Evolutionary conservation across 2,888 invertebrate species (phyloP).

Genomic region (Athalia rosae): DNA sequence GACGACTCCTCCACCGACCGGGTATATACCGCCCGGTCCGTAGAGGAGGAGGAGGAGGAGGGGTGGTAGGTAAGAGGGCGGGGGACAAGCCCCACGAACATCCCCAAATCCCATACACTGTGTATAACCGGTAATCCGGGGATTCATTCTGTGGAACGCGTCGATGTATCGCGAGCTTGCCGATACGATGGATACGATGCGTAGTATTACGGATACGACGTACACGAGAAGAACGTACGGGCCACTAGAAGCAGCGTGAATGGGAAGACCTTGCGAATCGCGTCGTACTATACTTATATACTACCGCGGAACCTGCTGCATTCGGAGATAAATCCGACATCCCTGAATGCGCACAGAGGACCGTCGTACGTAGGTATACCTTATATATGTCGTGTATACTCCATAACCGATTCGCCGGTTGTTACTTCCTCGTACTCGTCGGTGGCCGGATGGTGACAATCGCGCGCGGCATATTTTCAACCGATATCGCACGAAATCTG

Average conservation of each 20-base stretch:
- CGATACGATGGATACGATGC: slow-evolving; percentile 31
- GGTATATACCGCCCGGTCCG: too few species aligned
- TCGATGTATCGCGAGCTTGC: slow-evolving; percentile 32
- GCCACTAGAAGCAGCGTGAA: slow-evolving; percentile 56
- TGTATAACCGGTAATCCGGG: slow-evolving; percentile 63
- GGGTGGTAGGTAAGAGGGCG: slow-evolving; percentile 3
- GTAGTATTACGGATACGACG: slow-evolving; percentile 28
- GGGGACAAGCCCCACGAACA: slow-evolving; percentile 40
- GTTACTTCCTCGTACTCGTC: too few species aligned
- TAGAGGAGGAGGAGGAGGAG: neutral
- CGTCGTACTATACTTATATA: too few species aligned
- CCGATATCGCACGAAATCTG: too few species aligned
- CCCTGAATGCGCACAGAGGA: neutral
- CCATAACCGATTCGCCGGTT: too few species aligned
- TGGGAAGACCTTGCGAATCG: slow-evolving; percentile 63
- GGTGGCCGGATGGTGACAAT: too few species aligned
- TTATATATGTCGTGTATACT: too few species aligned
- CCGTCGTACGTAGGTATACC: too few species aligned
- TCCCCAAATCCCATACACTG: slow-evolving; percentile 60
- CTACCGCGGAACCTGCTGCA: slow-evolving; percentile 15
- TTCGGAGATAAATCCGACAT: neutral
- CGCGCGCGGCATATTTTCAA: too few species aligned
- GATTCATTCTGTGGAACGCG: slow-evolving; percentile 47
- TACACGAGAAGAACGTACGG: slow-evolving; percentile 4
- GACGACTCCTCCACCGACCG: too few species aligned